These are phyloP conservation scores for Esox niger DNA, from an alignment of 2,113 vertebrate genomes.

Conservation along the genomic window DNA sequence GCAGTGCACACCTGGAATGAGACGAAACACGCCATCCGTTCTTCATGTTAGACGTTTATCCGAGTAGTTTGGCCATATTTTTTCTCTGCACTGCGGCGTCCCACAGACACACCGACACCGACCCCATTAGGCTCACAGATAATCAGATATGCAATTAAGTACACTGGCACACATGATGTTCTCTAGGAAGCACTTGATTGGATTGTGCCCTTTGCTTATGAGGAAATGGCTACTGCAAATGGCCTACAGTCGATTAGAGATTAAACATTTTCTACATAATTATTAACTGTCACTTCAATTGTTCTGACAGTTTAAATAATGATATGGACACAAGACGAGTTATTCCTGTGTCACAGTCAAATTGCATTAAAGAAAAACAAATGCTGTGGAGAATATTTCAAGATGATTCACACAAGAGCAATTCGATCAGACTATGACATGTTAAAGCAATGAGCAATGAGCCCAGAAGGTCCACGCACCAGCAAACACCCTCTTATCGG, in stretches of 20 bases:
- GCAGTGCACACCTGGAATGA: constrained; percentile 77
- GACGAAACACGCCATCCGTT: neutral
- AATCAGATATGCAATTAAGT: constrained; percentile 14
- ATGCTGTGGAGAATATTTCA: neutral
- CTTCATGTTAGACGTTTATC: neutral
- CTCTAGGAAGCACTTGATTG: neutral
- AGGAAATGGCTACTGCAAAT: constrained; percentile 40
- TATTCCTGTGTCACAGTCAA: neutral
- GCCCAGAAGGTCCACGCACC: neutral
- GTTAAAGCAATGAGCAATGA: neutral
- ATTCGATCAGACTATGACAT: neutral
- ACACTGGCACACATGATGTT: neutral
- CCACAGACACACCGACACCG: no score
- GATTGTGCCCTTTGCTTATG: constrained; percentile 13
- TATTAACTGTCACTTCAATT: neutral
- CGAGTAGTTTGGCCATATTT: no score
- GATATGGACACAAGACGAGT: neutral
- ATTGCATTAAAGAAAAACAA: neutral
- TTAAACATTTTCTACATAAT: constrained; percentile 7
- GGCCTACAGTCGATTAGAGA: constrained; percentile 3
- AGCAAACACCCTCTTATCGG: neutral
- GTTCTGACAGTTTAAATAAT: neutral
- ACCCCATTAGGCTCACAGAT: constrained; percentile 3
- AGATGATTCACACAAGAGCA: neutral
- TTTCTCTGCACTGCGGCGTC: no score